Evolutionary conservation across 2,888 invertebrate genomes (phyloP).

Genomic region (Cephus sareptanus): DNA sequence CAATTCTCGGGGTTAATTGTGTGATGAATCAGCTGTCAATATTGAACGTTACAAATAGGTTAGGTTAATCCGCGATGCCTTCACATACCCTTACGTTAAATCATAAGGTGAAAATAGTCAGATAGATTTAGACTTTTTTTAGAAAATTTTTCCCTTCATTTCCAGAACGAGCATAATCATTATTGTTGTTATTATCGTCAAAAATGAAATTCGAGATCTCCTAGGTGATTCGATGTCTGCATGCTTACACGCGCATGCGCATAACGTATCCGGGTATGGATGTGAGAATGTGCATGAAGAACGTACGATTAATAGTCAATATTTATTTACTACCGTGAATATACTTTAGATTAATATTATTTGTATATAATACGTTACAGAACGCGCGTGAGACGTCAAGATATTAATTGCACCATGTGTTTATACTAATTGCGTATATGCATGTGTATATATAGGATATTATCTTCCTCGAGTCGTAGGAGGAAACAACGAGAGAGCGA

Average conservation of each 20-base stretch:
- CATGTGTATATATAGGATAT: slow-evolving; percentile 9
- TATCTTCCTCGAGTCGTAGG: slow-evolving; percentile 17
- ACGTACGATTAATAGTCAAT: background rate
- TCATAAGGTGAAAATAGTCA: background rate
- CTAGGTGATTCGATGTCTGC: background rate
- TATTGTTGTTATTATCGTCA: no score
- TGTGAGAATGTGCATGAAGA: background rate
- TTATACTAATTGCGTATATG: background rate
- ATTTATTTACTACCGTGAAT: slow-evolving; percentile 4
- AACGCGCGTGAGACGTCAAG: background rate
- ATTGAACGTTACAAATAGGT: background rate
- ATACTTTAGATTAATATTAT: slow-evolving; percentile 3
- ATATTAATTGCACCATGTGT: background rate
- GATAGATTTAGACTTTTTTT: background rate
- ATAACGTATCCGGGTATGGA: background rate
- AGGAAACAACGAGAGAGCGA: background rate
- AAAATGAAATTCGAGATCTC: background rate
- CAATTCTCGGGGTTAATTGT: background rate
- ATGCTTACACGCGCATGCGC: background rate
- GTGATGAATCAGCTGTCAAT: background rate
- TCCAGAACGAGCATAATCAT: no score
- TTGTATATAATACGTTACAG: background rate
- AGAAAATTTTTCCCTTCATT: no score
- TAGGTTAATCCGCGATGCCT: background rate
- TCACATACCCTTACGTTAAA: background rate